Percentiles rank a stretch among this genome's conserved stretches.
Evolutionary conservation across 2,888 invertebrate species (phyloP).

Genomic region (Priocnemis perturbator): DNA sequence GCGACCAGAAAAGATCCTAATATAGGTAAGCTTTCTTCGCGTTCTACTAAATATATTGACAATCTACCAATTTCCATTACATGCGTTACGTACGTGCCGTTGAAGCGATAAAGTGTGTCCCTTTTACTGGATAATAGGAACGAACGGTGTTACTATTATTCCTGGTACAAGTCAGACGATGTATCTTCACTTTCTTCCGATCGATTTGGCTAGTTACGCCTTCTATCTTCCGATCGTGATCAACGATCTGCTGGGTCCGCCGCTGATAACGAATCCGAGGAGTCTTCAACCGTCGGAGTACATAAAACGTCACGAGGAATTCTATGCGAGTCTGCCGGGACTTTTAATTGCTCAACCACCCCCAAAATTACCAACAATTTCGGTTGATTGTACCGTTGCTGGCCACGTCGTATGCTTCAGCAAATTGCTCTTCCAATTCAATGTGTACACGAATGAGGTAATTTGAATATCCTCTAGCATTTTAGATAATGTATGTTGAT

Average conservation of each 20-base stretch:
- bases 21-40: constrained; percentile 34
- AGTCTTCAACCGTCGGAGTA: constrained; percentile 47
- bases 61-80: too few species aligned
- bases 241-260: constrained; percentile 79
- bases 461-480: not conserved
- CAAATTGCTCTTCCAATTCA: constrained; percentile 53
- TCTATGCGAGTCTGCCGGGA: constrained; percentile 21
- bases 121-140: too few species aligned
- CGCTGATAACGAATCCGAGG: constrained; percentile 66
- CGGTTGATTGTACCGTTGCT: constrained; percentile 53
- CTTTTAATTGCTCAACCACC: constrained; percentile 32
- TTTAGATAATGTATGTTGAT: too few species aligned
- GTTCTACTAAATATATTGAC: too few species aligned
- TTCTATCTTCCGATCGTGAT: constrained; percentile 79
- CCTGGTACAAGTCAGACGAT: constrained; percentile 63
- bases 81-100: too few species aligned
- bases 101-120: too few species aligned
- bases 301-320: constrained; percentile 34
- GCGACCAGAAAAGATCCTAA: constrained; percentile 16
- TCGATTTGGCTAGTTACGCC: constrained; percentile 76
- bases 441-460: constrained; percentile 37
- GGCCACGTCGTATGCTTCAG: constrained; percentile 49
- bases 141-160: constrained; percentile 38
- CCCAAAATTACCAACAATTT: constrained; percentile 42
- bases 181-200: constrained; percentile 73